phyloP scores from a whole-genome alignment of 2,113 vertebrate genomes.

The Bubalus kerabau region DNA sequence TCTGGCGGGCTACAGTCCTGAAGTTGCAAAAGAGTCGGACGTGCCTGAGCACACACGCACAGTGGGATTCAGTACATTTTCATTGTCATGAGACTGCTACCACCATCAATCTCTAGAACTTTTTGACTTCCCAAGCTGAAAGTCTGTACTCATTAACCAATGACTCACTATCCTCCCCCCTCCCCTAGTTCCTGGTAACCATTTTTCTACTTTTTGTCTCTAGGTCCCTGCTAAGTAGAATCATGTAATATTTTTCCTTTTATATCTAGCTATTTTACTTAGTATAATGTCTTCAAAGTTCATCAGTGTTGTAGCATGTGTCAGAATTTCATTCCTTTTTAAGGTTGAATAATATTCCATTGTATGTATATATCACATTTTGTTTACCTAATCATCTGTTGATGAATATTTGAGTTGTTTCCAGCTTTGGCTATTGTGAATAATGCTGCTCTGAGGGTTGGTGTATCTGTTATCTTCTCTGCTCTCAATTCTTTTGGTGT shows the following conservation, averaged over 20 bases:
- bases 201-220: not conserved
- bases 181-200: not conserved
- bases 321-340: not conserved
- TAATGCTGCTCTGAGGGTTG: not conserved
- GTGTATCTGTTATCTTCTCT: not conserved
- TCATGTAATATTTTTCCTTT: not conserved
- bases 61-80: not conserved
- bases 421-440: not conserved
- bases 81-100: not conserved
- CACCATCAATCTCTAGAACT: not conserved
- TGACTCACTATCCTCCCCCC: not conserved
- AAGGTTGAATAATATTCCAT: not conserved
- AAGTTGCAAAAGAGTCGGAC: not conserved
- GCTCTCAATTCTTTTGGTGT: not conserved
- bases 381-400: not conserved
- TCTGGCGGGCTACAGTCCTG: not conserved
- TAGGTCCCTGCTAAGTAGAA: not conserved
- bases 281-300: not conserved
- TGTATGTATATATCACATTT: not conserved
- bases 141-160: not conserved
- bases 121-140: not conserved
- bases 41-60: not conserved
- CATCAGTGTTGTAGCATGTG: not conserved
- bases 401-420: not conserved
- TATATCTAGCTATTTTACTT: not conserved